A percentile compares a stretch with the other conserved stretches of the same genome.
phyloP scores from a whole-genome alignment of 2,888 invertebrate genomes.

The Lamproptera curius region DNA sequence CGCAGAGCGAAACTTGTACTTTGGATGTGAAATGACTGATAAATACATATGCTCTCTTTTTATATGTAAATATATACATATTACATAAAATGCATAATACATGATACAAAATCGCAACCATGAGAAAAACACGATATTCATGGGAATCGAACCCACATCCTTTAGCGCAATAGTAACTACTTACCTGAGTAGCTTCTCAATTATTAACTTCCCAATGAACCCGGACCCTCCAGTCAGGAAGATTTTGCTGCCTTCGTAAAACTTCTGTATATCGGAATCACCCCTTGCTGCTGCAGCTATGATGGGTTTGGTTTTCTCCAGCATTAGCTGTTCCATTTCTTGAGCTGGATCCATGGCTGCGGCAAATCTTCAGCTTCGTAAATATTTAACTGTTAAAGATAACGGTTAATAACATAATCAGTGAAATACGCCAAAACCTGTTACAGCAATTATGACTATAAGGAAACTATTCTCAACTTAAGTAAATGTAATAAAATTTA shows the following conservation, averaged over 20 bases:
- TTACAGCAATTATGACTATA: no score
- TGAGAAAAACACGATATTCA: not conserved
- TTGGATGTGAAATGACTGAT: no score
- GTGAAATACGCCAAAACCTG: no score
- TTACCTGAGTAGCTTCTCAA: slow-evolving; percentile 84
- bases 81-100: not conserved
- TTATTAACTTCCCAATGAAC: slow-evolving; percentile 93
- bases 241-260: slow-evolving; percentile 49
- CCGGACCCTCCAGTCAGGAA: slow-evolving; percentile 93
- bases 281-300: slow-evolving; percentile 25
- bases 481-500: no score
- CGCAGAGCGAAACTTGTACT: no score
- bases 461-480: no score
- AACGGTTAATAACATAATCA: no score
- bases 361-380: no score
- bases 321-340: not conserved
- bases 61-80: no score
- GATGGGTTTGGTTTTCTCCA: slow-evolving; percentile 21
- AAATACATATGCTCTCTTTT: no score
- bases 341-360: slow-evolving; percentile 5
- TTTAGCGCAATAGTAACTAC: not conserved
- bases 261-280: slow-evolving; percentile 33
- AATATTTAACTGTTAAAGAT: no score
- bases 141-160: not conserved
- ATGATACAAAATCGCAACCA: no score